A percentile compares a stretch with the other conserved stretches of the same genome.
Conservation (phyloP, 1,140 invertebrate genomes). For the Euborellia annulipes region DNA sequence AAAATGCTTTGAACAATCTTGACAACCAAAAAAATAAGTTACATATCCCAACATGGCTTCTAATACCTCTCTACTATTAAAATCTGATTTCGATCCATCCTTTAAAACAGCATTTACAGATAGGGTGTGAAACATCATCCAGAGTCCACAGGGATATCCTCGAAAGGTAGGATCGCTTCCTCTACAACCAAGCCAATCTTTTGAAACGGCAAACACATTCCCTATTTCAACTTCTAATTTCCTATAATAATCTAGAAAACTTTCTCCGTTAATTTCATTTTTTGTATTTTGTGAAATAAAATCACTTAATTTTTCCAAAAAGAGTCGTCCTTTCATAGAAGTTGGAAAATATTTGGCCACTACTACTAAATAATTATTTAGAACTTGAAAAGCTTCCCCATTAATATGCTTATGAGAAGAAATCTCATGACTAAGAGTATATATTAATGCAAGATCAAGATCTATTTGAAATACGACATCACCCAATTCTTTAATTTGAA, state of each 20-base stretch:
- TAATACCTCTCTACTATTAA: constrained; percentile 48
- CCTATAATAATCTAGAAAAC: constrained; percentile 35
- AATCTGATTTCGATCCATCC: constrained; percentile 13
- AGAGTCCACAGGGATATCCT: constrained; percentile 91
- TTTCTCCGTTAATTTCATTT: constrained; percentile 35
- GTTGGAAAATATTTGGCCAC: constrained; percentile 59
- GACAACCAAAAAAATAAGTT: constrained; percentile 86
- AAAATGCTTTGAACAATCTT: constrained; percentile 81
- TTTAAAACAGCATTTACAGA: constrained; percentile 58
- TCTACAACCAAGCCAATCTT: constrained; percentile 66
- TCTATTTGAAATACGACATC: constrained; percentile 65
- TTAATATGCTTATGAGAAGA: constrained; percentile 45
- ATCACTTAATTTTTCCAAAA: constrained; percentile 38
- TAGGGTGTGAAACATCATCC: constrained; percentile 88
- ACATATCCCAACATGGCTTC: constrained; percentile 76
- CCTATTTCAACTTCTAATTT: constrained; percentile 32
- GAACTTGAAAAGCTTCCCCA: constrained; percentile 48
- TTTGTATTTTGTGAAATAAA: constrained; percentile 25
- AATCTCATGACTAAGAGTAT: constrained; percentile 68
- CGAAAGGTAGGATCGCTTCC: constrained; percentile 55
- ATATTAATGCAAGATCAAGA: constrained; percentile 65
- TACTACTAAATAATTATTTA: constrained; percentile 54
- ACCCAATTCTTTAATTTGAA: constrained; percentile 21
- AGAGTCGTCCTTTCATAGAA: constrained; percentile 40
- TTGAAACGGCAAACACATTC: constrained; percentile 37